Conservation (phyloP, 2,888 invertebrate species). For the Drosophila nigricruria region DNA sequence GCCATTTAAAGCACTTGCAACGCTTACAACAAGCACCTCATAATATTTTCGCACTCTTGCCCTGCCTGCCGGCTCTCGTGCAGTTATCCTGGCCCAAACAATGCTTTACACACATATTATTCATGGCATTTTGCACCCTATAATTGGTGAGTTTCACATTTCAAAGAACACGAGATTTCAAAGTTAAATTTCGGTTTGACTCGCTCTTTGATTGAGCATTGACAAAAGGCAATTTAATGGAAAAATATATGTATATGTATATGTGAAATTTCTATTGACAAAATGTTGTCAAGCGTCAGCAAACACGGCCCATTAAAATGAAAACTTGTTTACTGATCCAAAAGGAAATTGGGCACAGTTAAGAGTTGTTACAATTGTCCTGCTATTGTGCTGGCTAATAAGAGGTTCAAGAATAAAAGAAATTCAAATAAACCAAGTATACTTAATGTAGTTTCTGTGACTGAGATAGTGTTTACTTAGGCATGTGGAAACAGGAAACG, state of each 20-base stretch:
- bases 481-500: background rate
- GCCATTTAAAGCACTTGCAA: slow-evolving; percentile 55
- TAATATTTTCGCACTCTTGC: slow-evolving; percentile 7
- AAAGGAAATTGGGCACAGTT: slow-evolving; percentile 21
- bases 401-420: background rate
- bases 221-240: slow-evolving; percentile 30
- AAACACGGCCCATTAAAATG: slow-evolving; percentile 34
- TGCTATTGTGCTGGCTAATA: slow-evolving; percentile 6
- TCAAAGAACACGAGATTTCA: slow-evolving; percentile 31
- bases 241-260: slow-evolving; percentile 21
- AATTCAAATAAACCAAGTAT: background rate
- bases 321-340: slow-evolving; percentile 2
- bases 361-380: slow-evolving; percentile 8
- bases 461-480: background rate
- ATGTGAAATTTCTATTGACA: slow-evolving; percentile 22
- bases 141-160: slow-evolving; percentile 69
- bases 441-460: background rate
- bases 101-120: slow-evolving; percentile 48
- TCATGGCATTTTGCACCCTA: slow-evolving; percentile 66
- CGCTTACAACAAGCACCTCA: slow-evolving; percentile 46
- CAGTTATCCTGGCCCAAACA: slow-evolving; percentile 4
- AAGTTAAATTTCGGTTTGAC: slow-evolving; percentile 10
- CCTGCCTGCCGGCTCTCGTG: background rate
- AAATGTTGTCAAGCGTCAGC: slow-evolving; percentile 29
- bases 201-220: slow-evolving; percentile 19